Base-by-base conservation (phyloP, 2,797 vertebrate genomes). In the Synaphobranchus kaupii region DNA sequence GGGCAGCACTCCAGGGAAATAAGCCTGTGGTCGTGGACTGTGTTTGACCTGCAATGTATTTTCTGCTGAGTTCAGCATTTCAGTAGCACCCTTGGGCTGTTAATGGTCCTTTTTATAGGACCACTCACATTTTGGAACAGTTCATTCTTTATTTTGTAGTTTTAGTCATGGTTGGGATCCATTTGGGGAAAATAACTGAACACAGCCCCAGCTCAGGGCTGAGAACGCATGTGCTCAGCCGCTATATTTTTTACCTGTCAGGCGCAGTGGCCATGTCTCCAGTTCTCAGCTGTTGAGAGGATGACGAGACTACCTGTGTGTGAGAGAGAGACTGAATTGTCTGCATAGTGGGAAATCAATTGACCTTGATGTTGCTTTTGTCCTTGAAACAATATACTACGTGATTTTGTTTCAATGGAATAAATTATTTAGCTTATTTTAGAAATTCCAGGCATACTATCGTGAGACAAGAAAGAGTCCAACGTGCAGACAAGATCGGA, bases 171-270 rank as follows among this genome's bases (percentile, higher is more conserved):
- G 44, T 66, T 13, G 66, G 34, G 84, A 63, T 84, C 28, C 20
- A 85, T 85, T 50, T 28, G 44, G 84, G 47, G 48, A n/a, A 31
- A 31, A 85, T 10, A 48, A 13, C 84, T 85, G 66, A 50, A 50
- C n/a, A n/a, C n/a, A n/a, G n/a, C 48, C 17, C 28, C 84, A 63
- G 25, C 58, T 48, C n/a, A 58, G 84, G 84, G 58, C 58, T 47
- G 50, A 84, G 87, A 81, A 54, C 87, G 85, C 87, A 71, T 71
- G 10, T 71, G 66, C 12, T 31, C 25, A 10, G 66, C 6, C n/a
- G 7, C 28, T 12, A 3, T 71, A 31, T 13, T 71, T 71, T 31
- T 12, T 34, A 71, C 28, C 66, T 71, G 28, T 71, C 66, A 71
- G 66, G 25, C 66, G 7, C 12, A 2, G 10, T 31, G 28, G 66